Evolutionary conservation across 2,888 invertebrate species (phyloP), one percentile per base, ranked within the genome.

Genomic region (Drosophila aldrichi): DNA sequence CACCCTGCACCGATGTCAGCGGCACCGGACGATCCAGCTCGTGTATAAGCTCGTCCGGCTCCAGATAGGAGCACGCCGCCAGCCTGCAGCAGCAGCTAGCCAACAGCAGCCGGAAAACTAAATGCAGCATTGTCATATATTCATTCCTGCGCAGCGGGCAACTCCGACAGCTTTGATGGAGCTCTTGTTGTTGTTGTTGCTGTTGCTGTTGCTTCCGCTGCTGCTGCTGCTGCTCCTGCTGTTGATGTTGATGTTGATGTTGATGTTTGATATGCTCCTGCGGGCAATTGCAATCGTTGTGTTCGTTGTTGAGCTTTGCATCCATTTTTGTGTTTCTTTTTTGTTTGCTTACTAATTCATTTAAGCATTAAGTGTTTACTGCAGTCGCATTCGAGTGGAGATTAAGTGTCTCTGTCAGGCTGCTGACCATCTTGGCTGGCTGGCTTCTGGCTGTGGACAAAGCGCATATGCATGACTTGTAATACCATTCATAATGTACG

Each of bases 1-100:
- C 97, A 32, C 97, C 97, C 91, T 96, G 95, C 70, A 97, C 96
- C 90, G 96, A 95, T 73, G 95, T 95, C 89, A 96, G 95, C 59
- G 97, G 96, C 92, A 97, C 97, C 77, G 93, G 93, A 62, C 93
- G 90, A 81, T 93, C 93, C 88, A 93, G 87, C 81, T 93, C 93
- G 81, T 93, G 93, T 79, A 93, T 93, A 57, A 93, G 91, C 79
- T 93, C 93, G 77, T 93, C 93, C 64, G 93, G 91, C 74, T 93
- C 93, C 70, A 93, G 85, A 77, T 93, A 93, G 10, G 92, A 87
- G 63, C 87, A 85, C 20, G 72, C 73, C 48, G 64, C 57, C 22
- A 68, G 79, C 5, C 56, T 2, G 41, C 54, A 36, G 25, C 73
- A 71, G 22, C 73, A 68, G 20, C 60, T 61, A 22, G 77, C 70